Conservation (phyloP, 2,888 invertebrate genomes). For the Diloba caeruleocephala region DNA sequence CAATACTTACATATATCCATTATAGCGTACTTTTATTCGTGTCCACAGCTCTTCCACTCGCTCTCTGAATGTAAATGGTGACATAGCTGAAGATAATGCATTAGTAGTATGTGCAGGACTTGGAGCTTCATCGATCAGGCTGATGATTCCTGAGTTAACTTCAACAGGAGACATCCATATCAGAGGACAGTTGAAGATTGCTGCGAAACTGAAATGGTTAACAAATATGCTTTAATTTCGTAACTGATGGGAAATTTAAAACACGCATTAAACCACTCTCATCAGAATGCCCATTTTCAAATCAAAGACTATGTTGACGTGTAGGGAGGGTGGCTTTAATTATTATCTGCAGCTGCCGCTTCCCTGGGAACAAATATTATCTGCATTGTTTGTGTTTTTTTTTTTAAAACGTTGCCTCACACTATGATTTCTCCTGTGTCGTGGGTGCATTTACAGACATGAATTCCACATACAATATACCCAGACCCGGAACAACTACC, state of each 20-base stretch:
- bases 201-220: constrained; percentile 63
- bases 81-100: constrained; percentile 35
- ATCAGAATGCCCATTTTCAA: too few species aligned
- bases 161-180: constrained; percentile 71
- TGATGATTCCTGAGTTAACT: constrained; percentile 61
- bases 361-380: too few species aligned
- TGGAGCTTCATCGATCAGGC: constrained; percentile 63
- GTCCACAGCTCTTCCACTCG: constrained; percentile 54
- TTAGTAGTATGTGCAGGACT: constrained; percentile 63
- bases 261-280: too few species aligned
- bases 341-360: too few species aligned
- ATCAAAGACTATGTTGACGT: too few species aligned
- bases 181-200: constrained; percentile 68
- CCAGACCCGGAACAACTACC: too few species aligned
- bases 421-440: too few species aligned
- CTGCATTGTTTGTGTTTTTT: too few species aligned
- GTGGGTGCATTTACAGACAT: too few species aligned
- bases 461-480: too few species aligned
- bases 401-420: too few species aligned
- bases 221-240: not conserved
- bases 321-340: too few species aligned
- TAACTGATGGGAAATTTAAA: not conserved
- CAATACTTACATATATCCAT: constrained; percentile 36
- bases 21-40: constrained; percentile 24
- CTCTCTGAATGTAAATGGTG: constrained; percentile 60